Percentiles rank a stretch among this genome's conserved stretches.
Conservation (phyloP, 1,140 invertebrate species). For the Anoplophora glabripennis region DNA sequence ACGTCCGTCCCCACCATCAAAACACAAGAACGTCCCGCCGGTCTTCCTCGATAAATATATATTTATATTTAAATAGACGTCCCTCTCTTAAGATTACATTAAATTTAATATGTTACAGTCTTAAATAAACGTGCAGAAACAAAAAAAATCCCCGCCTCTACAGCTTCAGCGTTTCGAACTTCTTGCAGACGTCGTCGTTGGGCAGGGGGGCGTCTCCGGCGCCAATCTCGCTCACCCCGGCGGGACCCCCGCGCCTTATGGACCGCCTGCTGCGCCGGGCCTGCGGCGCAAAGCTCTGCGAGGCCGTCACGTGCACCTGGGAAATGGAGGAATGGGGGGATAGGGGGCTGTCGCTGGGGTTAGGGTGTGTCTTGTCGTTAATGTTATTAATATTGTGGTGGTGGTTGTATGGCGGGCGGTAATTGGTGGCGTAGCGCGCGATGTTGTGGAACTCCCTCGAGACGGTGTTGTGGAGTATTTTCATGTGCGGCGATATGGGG, state of each 20-base stretch:
- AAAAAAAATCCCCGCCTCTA: background rate
- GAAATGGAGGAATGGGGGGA: constrained; percentile 9
- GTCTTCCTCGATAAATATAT: constrained; percentile 17
- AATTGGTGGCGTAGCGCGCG: constrained; percentile 1
- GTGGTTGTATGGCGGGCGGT: background rate
- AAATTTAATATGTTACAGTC: constrained; percentile 18
- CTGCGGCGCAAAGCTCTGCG: constrained; percentile 22
- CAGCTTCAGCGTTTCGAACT: constrained; percentile 17
- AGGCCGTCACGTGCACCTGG: constrained; percentile 11
- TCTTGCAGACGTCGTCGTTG: constrained; percentile 22
- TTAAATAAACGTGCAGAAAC: constrained; percentile 13
- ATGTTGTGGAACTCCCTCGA: background rate
- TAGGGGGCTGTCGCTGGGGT: background rate
- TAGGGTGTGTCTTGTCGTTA: background rate
- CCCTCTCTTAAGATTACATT: constrained; percentile 16
- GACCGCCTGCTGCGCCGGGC: constrained; percentile 15
- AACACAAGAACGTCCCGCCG: constrained; percentile 9
- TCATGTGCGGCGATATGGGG: constrained; percentile 18
- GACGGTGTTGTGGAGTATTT: background rate
- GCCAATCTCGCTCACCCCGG: constrained; percentile 38
- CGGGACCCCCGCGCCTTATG: constrained; percentile 4
- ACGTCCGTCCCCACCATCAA: constrained; percentile 4
- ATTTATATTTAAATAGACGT: constrained; percentile 7
- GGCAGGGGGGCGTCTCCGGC: constrained; percentile 43
- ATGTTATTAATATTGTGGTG: background rate